Base-by-base conservation (phyloP, 1,140 invertebrate species). In the Brachystomella parvula region DNA sequence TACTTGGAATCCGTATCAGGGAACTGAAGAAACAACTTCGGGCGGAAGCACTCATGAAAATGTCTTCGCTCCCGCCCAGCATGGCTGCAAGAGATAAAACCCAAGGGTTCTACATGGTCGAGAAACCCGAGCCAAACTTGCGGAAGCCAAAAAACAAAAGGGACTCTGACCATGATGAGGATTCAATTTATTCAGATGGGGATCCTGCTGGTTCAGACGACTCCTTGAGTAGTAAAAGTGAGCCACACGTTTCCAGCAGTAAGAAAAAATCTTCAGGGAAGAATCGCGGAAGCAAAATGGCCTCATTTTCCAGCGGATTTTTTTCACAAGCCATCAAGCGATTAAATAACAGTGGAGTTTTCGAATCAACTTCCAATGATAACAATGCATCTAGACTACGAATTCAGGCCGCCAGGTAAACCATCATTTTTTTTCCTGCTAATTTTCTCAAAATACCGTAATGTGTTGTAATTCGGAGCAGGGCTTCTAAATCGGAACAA, bases 41-140 rank as follows among this genome's bases (percentile, higher is more conserved):
- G 65, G 82, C 86, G 0, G 83, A 85, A 70, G 85, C 87, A 75
- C 78, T 88, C 78, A 75, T 88, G 66, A 83, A 83, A 66, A 81
- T 79, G 2, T 81, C 86, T 1, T 84, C 82, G 15, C 78, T 86
- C 59, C 86, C 86, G 12, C 85, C 86, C 0, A 84, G 83, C 3
- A 87, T 87, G 85, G 85, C 83, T 0, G 78, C 82, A 47, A 76
- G 86, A 47, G 85, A 87, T 70, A 81, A 63, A 44, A n/a, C 44
- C 2, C 61, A 31, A 21, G 58, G 58, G 2, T 9, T 39, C 17
- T 68, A 47, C 24, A 69, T 65, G 0, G 70, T 68, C 61, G 70
- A 71, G 2, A 66, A 71, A 47, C 59, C 61, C 6, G 56, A 65
- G 49, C 65, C 65, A 30, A 60, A 35, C 6, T 12, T 6, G 26